phyloP scores from a whole-genome alignment of 2,797 vertebrate genomes.

The Bucorvus abyssinicus region DNA sequence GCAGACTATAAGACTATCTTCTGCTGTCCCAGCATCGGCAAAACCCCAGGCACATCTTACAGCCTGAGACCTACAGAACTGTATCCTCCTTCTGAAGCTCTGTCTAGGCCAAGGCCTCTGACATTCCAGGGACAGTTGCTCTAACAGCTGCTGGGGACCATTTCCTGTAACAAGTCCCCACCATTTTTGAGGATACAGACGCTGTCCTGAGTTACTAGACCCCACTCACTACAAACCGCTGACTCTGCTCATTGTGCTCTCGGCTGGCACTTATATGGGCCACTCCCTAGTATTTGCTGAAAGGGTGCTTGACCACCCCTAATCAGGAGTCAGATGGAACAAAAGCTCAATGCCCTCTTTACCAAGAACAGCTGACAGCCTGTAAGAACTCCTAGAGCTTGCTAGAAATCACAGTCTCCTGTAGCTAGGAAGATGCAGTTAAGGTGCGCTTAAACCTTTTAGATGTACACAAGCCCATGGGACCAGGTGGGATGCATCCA shows the following conservation, averaged over 20 bases:
- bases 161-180: neutral
- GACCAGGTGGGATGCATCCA: neutral
- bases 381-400: neutral
- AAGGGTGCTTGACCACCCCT: neutral
- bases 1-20: neutral
- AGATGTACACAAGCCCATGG: neutral
- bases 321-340: neutral
- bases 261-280: neutral
- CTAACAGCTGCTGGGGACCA: neutral
- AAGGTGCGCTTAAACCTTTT: neutral
- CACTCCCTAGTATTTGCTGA: neutral
- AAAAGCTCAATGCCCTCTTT: neutral
- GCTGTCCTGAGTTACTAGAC: neutral
- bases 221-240: neutral
- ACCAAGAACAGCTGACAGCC: neutral
- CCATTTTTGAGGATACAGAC: neutral
- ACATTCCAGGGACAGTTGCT: neutral
- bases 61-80: neutral
- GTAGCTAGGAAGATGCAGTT: neutral
- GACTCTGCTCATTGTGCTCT: neutral
- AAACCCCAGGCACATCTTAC: neutral
- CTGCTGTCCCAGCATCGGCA: neutral
- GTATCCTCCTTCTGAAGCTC: neutral
- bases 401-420: neutral
- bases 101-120: neutral